phyloP scores from a whole-genome alignment of 2,888 invertebrate genomes.

The Clanis bilineata region DNA sequence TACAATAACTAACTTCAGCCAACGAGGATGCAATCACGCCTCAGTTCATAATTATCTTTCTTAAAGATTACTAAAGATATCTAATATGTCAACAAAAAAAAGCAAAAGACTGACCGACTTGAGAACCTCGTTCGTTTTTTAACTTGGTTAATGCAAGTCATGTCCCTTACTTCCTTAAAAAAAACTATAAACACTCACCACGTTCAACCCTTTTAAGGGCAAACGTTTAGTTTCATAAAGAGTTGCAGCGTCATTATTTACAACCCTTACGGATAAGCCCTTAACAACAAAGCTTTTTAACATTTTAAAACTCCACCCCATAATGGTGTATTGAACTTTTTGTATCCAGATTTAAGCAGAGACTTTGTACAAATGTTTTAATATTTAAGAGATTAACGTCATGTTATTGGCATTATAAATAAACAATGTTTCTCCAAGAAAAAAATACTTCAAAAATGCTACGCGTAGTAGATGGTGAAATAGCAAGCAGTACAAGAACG shows the following conservation, averaged over 20 bases:
- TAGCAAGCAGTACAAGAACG: too few relatives aligned
- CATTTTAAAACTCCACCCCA: constrained; percentile 75
- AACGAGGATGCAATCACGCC: too few relatives aligned
- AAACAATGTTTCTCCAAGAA: constrained; percentile 27
- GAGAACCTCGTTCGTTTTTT: too few relatives aligned
- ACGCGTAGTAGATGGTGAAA: too few relatives aligned
- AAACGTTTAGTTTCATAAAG: constrained; percentile 74
- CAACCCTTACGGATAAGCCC: constrained; percentile 76
- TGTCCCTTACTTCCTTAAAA: neutral
- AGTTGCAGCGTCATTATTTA: constrained; percentile 79
- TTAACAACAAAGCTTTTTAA: constrained; percentile 79
- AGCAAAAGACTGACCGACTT: too few relatives aligned
- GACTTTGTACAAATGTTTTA: constrained; percentile 75
- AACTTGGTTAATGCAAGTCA: neutral
- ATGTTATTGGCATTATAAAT: constrained; percentile 53
- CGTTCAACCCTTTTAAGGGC: constrained; percentile 20
- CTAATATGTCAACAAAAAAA: too few relatives aligned
- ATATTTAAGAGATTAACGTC: constrained; percentile 80
- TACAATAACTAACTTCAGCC: too few relatives aligned
- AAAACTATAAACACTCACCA: neutral
- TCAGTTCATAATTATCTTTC: too few relatives aligned
- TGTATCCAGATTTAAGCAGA: constrained; percentile 57
- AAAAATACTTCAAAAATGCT: neutral
- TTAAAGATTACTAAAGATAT: too few relatives aligned
- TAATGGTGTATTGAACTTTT: constrained; percentile 71